Base-by-base conservation (phyloP, 64 coral and sea anemone genomes). In the Stichodactyla mertensii region DNA sequence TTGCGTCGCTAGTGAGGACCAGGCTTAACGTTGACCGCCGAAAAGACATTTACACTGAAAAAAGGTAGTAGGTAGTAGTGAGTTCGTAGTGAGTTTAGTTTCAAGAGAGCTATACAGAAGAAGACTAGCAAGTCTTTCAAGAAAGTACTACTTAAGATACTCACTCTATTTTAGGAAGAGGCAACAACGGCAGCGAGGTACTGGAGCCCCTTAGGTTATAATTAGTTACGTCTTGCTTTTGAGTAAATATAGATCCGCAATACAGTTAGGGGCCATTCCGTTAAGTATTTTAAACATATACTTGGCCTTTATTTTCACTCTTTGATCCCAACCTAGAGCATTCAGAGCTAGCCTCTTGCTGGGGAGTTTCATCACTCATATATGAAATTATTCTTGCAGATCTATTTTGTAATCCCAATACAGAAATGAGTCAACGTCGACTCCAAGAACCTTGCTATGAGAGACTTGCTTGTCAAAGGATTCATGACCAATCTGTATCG, bases 401-500 rank as follows among this genome's bases (percentile, higher is more conserved):
- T 64, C 85, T 91, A 69, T 91, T 82, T 82, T 91, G 89, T 45
- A 87, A 31, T 82, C 77, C 77, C 77, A 80, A 11, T 1, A 51
- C 52, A 80, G 23, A 18, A 51, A 54, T 14, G 36, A 23, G 23
- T 80, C 77, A 80, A 80, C 16, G 36, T 80, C 77, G 52, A 80
- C 77, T 5, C 77, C 77, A 80, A 80, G 77, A 10, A 78, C 74
- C 20, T 51, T 78, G 64, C 64, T 69, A 69, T 69, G 64, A 31
- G 28, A 31, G 28, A 31, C 28, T 31, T 31, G 28, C 28, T 31
- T n/a, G n/a, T 31, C 28, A 31, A 31, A 31, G 28, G 28, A 31
- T 31, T 31, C 1, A n/a, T 31, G 28, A 31, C 1, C 28, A 31
- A 31, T 31, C 28, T 31, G 28, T 31, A 31, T 31, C 28, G 28